Evolutionary conservation across 2,888 invertebrate genomes (phyloP).

Genomic region (Lasioglossum oenotherae): DNA sequence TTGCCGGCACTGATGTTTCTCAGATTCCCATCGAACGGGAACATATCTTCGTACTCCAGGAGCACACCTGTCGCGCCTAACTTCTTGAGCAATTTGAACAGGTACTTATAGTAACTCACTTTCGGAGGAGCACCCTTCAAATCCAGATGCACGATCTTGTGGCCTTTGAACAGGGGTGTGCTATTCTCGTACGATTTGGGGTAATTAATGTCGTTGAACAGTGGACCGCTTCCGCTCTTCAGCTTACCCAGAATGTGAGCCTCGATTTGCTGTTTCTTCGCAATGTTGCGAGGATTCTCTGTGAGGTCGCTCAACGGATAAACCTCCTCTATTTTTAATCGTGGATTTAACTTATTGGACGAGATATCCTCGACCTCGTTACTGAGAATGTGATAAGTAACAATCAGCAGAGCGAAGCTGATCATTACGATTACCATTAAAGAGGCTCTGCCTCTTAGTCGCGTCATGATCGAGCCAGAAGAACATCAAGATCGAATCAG

Average conservation of each 20-base stretch:
- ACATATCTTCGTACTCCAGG: slow-evolving; percentile 95
- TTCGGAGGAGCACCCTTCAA: slow-evolving; percentile 93
- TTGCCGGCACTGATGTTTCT: slow-evolving; percentile 87
- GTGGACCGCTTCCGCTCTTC: slow-evolving; percentile 35
- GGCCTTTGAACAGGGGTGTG: slow-evolving; percentile 79
- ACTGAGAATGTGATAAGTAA: slow-evolving; percentile 81
- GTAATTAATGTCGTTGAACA: slow-evolving; percentile 54
- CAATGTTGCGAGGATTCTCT: slow-evolving; percentile 68
- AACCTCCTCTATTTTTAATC: slow-evolving; percentile 68
- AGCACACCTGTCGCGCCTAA: slow-evolving; percentile 92
- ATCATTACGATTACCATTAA: slow-evolving; percentile 78
- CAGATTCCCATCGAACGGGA: slow-evolving; percentile 89
- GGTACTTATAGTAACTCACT: slow-evolving; percentile 86
- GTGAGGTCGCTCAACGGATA: slow-evolving; percentile 69
- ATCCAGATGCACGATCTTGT: slow-evolving; percentile 92
- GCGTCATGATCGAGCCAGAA: slow-evolving; percentile 71
- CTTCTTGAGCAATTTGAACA: slow-evolving; percentile 87
- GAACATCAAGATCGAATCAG: slow-evolving; percentile 56
- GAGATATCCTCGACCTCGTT: slow-evolving; percentile 76
- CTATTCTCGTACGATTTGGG: slow-evolving; percentile 46
- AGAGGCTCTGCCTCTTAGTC: slow-evolving; percentile 77
- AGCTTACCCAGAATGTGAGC: slow-evolving; percentile 68
- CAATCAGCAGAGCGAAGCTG: slow-evolving; percentile 76
- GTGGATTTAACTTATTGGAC: slow-evolving; percentile 60
- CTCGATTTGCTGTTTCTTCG: slow-evolving; percentile 70